Base-by-base conservation (phyloP, 2,888 invertebrate species). In the Boloria euphrosyne region DNA sequence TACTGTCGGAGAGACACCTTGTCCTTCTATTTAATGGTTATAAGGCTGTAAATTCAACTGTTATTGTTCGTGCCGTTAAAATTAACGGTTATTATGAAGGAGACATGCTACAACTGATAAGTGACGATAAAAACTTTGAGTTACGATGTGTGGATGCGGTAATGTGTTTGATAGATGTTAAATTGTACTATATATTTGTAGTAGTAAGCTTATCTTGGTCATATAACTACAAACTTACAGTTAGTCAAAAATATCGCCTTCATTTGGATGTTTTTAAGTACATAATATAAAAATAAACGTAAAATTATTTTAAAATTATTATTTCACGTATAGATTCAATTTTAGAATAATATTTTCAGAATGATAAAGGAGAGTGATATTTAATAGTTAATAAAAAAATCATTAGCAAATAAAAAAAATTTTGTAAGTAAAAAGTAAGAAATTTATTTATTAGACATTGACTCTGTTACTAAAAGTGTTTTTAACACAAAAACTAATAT, bases 61-160 rank as follows among this genome's bases (percentile, higher is more conserved):
- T 87, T 89, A 89, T 86, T 85, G 87, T 83, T 75, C 74, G 68
- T 75, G 75, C 80, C 76, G 85, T 87, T 87, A 83, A 82, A 82
- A 82, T 85, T 86, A 88, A 90, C 84, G 78, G 75, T 87, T 86
- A 88, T 84, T 83, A 81, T 78, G 59, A 60, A 67, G 69, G 73
- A 68, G 80, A 79, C 82, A 83, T 79, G 76, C 75, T 68, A 57
- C 68, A 66, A 61, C 77, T 77, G 84, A 85, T 85, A 82, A 76
- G 77, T 76, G 78, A 72, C 74, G 79, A 77, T 75, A 75, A 73
- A 63, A 71, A 71, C 73, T 38, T 64, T 49, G 71, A 73, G 66
- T 13, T 62, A 53, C 4, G 14, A 63, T 65, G n/a, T 6, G 14
- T 70, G 62, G 75, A 79, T 73, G 68, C 50, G 79, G 71, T 65